Conservation (phyloP, 2,888 invertebrate genomes). For the Iphiclides podalirius region DNA sequence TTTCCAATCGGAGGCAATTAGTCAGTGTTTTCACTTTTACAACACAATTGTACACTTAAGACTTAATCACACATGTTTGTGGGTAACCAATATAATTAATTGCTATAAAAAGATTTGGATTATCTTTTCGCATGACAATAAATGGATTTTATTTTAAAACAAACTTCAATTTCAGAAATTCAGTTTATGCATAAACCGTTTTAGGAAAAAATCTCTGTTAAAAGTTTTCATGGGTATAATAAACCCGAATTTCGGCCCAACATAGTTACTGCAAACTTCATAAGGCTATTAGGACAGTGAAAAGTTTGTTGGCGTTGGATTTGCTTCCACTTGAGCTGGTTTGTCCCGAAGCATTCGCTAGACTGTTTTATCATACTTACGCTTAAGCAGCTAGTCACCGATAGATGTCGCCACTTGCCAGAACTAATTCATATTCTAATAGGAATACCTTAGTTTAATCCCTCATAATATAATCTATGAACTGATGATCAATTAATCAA, state of each 20-base stretch:
- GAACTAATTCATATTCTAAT: constrained; percentile 15
- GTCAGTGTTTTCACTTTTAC: no score
- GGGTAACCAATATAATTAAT: no score
- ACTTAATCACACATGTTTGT: no score
- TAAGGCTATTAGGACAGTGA: constrained; percentile 27
- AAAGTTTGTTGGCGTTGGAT: constrained; percentile 27
- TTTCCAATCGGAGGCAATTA: no score
- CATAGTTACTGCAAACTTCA: constrained; percentile 26
- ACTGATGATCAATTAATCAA: no score
- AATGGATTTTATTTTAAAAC: background rate
- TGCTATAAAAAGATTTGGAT: no score
- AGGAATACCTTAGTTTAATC: no score
- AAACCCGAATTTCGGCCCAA: constrained; percentile 21
- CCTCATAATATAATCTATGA: no score
- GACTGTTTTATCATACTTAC: constrained; percentile 58
- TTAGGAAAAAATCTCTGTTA: constrained; percentile 15
- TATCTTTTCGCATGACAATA: no score
- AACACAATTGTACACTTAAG: no score
- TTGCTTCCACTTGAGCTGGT: constrained; percentile 14
- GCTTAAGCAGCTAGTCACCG: constrained; percentile 42
- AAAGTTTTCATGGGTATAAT: constrained; percentile 24
- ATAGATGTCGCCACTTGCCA: constrained; percentile 48
- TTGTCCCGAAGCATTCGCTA: constrained; percentile 39
- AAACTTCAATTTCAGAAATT: constrained; percentile 14
- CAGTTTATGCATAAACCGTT: constrained; percentile 14